phyloP scores from a whole-genome alignment of 2,888 invertebrate genomes.

The Eupithecia subumbrata region DNA sequence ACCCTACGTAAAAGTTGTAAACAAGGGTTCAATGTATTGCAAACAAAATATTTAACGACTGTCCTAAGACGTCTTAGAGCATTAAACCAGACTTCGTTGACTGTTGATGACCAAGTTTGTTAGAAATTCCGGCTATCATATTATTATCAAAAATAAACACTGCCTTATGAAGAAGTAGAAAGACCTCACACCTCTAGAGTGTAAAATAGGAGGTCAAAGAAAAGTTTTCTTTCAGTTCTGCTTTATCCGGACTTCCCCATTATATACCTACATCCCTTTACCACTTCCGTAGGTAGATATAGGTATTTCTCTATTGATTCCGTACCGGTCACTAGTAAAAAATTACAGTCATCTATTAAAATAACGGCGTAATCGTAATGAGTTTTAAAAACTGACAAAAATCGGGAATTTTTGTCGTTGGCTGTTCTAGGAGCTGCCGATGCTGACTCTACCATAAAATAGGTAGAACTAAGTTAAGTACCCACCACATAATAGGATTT shows the following conservation, averaged over 20 bases:
- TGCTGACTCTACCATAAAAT: no score
- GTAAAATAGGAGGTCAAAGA: no score
- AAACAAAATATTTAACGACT: neutral
- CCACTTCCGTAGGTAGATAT: neutral
- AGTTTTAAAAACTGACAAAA: no score
- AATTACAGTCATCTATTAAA: neutral
- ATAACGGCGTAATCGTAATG: neutral
- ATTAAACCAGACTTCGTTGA: no score
- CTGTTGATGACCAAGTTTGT: neutral
- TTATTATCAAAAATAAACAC: neutral
- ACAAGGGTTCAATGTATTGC: neutral
- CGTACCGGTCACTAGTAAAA: neutral
- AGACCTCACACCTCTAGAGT: neutral
- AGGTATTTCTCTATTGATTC: neutral
- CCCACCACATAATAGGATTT: neutral
- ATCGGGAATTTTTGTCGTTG: no score
- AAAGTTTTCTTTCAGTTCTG: neutral
- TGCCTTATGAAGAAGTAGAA: neutral
- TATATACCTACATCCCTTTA: no score
- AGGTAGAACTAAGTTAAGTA: no score
- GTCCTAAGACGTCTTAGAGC: neutral
- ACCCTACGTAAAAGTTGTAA: neutral
- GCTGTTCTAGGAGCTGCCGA: no score
- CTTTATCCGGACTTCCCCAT: neutral
- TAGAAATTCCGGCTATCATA: neutral